A percentile compares a stretch with the other conserved stretches of the same genome.
Evolutionary conservation across 2,113 vertebrate genomes (phyloP).

Genomic region (Dipodomys stephensi): DNA sequence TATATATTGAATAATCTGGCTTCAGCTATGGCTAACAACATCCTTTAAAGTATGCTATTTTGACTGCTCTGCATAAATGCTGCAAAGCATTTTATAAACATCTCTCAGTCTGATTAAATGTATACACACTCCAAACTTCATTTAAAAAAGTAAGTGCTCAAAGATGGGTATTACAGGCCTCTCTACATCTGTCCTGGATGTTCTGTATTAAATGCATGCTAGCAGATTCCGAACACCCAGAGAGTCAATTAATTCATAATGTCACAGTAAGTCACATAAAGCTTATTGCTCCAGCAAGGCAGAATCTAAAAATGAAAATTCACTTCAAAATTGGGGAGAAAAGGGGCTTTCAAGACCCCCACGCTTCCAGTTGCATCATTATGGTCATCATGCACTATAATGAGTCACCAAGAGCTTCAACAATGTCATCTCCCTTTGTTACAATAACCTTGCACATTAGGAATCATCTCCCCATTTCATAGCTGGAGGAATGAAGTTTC

Average conservation of each 20-base stretch:
- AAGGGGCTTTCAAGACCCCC: background rate
- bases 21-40: constrained; percentile 37
- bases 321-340: background rate
- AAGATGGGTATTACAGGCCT: background rate
- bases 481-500: background rate
- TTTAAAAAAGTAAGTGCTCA: constrained; percentile 61
- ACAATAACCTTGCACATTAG: background rate
- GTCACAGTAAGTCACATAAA: background rate
- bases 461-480: background rate
- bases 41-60: constrained; percentile 24
- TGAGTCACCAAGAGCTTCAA: background rate
- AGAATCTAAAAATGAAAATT: constrained; percentile 10
- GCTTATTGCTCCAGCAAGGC: background rate
- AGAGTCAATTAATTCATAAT: constrained; percentile 8
- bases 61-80: constrained; percentile 25
- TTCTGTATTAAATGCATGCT: background rate
- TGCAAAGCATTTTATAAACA: constrained; percentile 53
- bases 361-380: background rate
- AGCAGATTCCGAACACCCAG: background rate
- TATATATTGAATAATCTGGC: background rate
- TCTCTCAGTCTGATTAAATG: constrained; percentile 45
- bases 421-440: background rate
- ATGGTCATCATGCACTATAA: background rate
- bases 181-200: constrained; percentile 29
- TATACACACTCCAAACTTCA: background rate